Evolutionary conservation across 1,140 invertebrate species (phyloP), one percentile per base, ranked within the genome.

Genomic region (Grapholita molesta): DNA sequence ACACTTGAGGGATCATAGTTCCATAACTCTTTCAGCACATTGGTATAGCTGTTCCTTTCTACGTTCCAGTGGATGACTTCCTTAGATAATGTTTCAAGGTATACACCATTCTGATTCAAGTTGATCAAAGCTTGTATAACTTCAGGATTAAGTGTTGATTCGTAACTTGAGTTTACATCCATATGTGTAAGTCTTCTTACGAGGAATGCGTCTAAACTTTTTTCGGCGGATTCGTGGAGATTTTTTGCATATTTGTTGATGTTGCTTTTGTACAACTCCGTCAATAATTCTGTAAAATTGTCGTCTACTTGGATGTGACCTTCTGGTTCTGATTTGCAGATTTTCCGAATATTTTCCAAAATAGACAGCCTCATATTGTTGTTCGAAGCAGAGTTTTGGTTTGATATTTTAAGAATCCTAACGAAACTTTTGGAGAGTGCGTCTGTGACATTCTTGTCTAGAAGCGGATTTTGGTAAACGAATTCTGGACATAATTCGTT

Each of bases 61-160:
- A 64, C 35, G 61, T 86, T 73, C 85, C 82, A 88, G 24, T 88
- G 72, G 48, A 86, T 76, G 25, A 88, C 61, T 66, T 83, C 76
- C 68, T 81, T 69, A 25, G 70, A 73, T 52, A 84, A 66, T 38
- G 66, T 69, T 52, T 81, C 70, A 24, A 75, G 8, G 21, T 74
- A 69, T 28, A 71, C n/a, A 68, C 64, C 70, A 70, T 76, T 70
- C 53, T 77, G 24, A 73, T 82, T 80, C 11, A 91, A 72, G 72
- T 91, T 91, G 4, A 83, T 68, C 53, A 89, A 70, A 24, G 87
- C 81, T 75, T 89, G 85, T 3, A 84, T 64, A 30, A 88, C 67
- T 72, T 91, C 88, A 66, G 84, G 84, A 24, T 85, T 83, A 3
- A 80, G 2, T 30, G 64, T 65, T 30, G 70, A 68, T 53, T 70